Conservation (phyloP, 1,140 invertebrate species). For the Aphaenogaster ashmeadi region DNA sequence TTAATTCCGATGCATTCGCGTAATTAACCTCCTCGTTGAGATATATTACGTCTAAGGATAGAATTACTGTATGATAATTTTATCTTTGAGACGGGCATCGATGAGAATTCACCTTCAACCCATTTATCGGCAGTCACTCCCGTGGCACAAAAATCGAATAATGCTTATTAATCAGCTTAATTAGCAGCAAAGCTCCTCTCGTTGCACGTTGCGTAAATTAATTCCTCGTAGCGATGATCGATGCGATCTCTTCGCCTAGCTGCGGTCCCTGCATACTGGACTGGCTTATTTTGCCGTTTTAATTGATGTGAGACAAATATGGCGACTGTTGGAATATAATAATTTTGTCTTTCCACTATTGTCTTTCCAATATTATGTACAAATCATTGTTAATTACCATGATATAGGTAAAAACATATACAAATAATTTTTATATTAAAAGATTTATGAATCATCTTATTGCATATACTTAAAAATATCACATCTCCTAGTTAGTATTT, state of each 20-base stretch:
- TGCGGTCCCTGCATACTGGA: background rate
- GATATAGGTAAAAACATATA: background rate
- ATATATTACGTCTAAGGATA: background rate
- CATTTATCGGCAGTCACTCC: slow-evolving; percentile 60
- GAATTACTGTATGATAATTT: slow-evolving; percentile 35
- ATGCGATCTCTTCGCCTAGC: slow-evolving; percentile 41
- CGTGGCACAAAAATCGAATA: slow-evolving; percentile 59
- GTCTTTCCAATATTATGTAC: background rate
- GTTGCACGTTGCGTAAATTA: slow-evolving; percentile 47
- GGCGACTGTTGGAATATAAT: slow-evolving; percentile 11
- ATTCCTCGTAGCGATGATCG: slow-evolving; percentile 44
- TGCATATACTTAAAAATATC: background rate
- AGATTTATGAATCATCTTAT: background rate
- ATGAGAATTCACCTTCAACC: slow-evolving; percentile 42
- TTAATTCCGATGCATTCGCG: background rate
- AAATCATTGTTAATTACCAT: background rate
- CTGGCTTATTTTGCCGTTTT: slow-evolving; percentile 31
- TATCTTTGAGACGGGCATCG: slow-evolving; percentile 5
- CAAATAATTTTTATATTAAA: background rate
- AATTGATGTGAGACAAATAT: slow-evolving; percentile 35
- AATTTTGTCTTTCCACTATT: background rate
- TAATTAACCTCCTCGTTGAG: background rate
- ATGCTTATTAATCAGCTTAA: slow-evolving; percentile 59
- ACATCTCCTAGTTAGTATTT: background rate
- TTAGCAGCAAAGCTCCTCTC: slow-evolving; percentile 37